Evolutionary conservation across 2,888 invertebrate genomes (phyloP), one percentile per base, ranked within the genome.

Genomic region (Eustalomyia histrio): DNA sequence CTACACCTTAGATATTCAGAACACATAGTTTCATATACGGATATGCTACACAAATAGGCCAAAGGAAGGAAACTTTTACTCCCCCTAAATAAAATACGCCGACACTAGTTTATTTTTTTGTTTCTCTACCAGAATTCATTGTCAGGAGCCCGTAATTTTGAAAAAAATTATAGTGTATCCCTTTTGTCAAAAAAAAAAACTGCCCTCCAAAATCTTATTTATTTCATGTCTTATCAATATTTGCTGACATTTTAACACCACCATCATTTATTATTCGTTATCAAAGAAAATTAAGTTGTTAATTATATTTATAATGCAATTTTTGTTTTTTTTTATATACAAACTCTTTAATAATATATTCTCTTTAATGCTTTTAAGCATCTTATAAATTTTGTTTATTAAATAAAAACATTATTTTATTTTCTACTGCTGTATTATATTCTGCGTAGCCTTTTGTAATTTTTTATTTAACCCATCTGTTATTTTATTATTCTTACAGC

Each of bases 221-320:
- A 1, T 29, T 18, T 16, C 29, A 39, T 39, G 9, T 39, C 12
- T 39, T 39, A 14, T 47, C 4, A 0, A 33, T 7, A 29, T 50
- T 58, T 50, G 33, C 9, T 12, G 43, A 21, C n/a, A 21, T 21
- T 43, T 12, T 39, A 39, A 12, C 10, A 18, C 47, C 18, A 33
- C 69, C 69, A 33, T 69, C 69, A 69, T 69, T 69, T 50, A 69
- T 69, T 69, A 69, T 58, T n/a, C 3, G 35, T 1, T 39, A 39
- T 39, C 9, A 21, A n/a, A 50, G 9, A 33, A 60, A 14, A 14
- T 43, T 12, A 50, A 18, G n/a, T 21, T 5, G 50, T 58, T 58
- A 71, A 60, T 57, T 71, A 60, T 12, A 52, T 50, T 60, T 60
- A 16, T 33, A 35, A 69, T 58, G 21, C 58, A 50, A 33, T 33